Conservation (phyloP, 2,797 vertebrate species). For the Lacerta viridis region DNA sequence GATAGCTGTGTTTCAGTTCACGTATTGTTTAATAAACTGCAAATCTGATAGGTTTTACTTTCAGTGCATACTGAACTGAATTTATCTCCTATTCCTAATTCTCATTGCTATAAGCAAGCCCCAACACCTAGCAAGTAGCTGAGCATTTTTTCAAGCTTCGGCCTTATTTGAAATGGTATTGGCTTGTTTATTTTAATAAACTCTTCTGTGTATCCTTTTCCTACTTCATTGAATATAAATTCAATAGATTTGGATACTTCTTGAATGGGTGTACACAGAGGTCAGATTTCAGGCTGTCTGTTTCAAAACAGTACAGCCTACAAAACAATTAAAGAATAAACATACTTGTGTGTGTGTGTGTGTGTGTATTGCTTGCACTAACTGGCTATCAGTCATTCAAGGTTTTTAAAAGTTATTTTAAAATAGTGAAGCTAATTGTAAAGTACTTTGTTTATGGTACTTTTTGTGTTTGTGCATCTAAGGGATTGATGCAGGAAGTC, state of each 20-base stretch:
- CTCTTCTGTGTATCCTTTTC: background rate
- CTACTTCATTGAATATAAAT: background rate
- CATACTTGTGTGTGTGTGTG: background rate
- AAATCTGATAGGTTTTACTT: no score
- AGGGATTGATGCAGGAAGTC: background rate
- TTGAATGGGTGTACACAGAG: constrained; percentile 18
- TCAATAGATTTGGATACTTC: background rate
- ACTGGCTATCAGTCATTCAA: background rate
- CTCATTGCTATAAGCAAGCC: constrained; percentile 11
- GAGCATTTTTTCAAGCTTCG: background rate
- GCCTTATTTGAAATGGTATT: background rate
- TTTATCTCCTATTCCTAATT: no score
- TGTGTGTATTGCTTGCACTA: background rate
- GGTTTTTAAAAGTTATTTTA: background rate
- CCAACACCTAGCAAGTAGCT: background rate
- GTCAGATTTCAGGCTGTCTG: background rate
- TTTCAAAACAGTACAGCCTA: background rate
- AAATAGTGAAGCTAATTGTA: background rate
- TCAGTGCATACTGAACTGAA: no score
- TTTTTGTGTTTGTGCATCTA: background rate
- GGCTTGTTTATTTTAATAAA: background rate
- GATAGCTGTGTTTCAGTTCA: no score
- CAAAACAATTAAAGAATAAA: background rate
- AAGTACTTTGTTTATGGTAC: background rate
- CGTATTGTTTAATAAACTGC: no score